Conservation (phyloP, 2,888 invertebrate genomes). For the Molanna angustata region DNA sequence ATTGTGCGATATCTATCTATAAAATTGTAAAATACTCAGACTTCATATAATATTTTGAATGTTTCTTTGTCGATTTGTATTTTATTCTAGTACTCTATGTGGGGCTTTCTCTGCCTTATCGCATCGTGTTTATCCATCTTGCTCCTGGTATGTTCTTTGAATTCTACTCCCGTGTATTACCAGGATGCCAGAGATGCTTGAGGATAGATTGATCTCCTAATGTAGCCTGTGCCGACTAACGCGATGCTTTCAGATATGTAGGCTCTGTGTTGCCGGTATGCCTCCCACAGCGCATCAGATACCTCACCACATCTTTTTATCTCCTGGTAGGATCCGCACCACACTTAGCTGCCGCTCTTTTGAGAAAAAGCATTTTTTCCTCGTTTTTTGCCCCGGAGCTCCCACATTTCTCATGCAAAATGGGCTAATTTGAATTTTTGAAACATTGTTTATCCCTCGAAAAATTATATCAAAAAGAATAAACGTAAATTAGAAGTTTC, state of each 20-base stretch:
- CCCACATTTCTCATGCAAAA: too few species aligned
- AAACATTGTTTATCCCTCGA: too few species aligned
- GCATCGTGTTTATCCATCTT: slow-evolving; percentile 2
- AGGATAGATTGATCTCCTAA: slow-evolving; percentile 27
- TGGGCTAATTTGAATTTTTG: too few species aligned
- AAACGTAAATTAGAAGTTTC: too few species aligned
- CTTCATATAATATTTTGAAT: too few species aligned
- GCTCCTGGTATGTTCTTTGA: slow-evolving; percentile 4
- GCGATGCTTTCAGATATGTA: slow-evolving; percentile 24
- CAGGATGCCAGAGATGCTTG: slow-evolving; percentile 21
- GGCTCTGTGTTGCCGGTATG: slow-evolving; percentile 12
- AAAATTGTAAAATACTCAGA: too few species aligned
- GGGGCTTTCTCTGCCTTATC: too few species aligned
- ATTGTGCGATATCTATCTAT: too few species aligned
- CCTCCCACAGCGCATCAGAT: slow-evolving; percentile 30
- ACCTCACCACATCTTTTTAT: slow-evolving; percentile 23
- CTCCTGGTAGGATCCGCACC: slow-evolving; percentile 20
- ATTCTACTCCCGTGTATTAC: slow-evolving; percentile 17
- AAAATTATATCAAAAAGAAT: too few species aligned
- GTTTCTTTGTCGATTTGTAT: too few species aligned
- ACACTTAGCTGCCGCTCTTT: slow-evolving; percentile 12
- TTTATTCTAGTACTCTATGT: too few species aligned
- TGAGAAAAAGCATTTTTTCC: slow-evolving; percentile 18
- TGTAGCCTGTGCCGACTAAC: slow-evolving; percentile 27
- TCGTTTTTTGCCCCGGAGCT: slow-evolving; percentile 11